A percentile compares a stretch with the other conserved stretches of the same genome.
Evolutionary conservation across 2,888 invertebrate species (phyloP).

Genomic region (Volucella inflata): DNA sequence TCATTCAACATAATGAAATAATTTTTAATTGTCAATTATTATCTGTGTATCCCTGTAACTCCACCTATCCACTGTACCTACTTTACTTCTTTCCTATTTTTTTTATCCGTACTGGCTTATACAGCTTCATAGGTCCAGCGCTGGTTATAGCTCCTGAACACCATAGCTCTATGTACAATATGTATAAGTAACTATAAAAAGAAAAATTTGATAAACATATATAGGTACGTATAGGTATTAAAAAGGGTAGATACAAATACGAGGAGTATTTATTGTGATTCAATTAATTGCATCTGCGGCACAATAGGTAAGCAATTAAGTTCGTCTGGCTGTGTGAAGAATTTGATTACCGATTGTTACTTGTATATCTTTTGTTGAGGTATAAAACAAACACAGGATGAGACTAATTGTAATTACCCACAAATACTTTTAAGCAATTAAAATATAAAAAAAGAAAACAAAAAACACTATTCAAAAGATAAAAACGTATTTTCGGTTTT

Average conservation of each 20-base stretch:
- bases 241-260: not conserved
- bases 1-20: constrained; percentile 72
- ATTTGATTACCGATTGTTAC: constrained; percentile 57
- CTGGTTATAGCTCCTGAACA: no score
- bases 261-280: constrained; percentile 62
- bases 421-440: constrained; percentile 71
- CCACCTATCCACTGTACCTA: not conserved
- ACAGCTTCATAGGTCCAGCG: not conserved
- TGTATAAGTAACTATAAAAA: no score
- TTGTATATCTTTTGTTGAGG: constrained; percentile 43
- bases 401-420: constrained; percentile 71
- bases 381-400: constrained; percentile 70
- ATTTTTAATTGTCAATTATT: constrained; percentile 75
- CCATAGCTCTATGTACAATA: no score
- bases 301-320: constrained; percentile 73
- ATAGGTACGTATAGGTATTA: no score
- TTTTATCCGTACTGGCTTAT: no score
- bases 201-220: no score
- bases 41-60: constrained; percentile 41
- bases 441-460: constrained; percentile 16
- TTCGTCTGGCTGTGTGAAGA: constrained; percentile 68
- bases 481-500: constrained; percentile 22
- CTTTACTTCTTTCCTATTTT: no score
- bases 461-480: constrained; percentile 1
- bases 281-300: constrained; percentile 72